A percentile compares a stretch with the other conserved stretches of the same genome.
Evolutionary conservation across 2,113 vertebrate genomes (phyloP).

Genomic region (Brachypodius melanocephalos): DNA sequence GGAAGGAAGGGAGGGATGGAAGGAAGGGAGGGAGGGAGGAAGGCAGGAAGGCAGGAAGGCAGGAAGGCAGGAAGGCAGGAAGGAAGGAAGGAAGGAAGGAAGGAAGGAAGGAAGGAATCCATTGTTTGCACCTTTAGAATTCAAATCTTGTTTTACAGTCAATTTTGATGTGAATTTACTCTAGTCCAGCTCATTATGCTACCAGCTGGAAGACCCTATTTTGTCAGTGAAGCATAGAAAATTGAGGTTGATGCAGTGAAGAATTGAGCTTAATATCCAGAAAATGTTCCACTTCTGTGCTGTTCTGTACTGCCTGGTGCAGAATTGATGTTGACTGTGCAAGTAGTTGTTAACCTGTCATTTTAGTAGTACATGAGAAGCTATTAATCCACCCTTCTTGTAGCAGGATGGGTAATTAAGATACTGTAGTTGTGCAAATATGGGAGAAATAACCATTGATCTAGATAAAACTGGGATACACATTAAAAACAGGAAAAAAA

Average conservation of each 20-base stretch:
- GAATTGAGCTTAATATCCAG: background rate
- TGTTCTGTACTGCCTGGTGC: background rate
- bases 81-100: too few species aligned
- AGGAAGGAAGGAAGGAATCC: background rate
- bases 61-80: too few species aligned
- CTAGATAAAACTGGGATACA: background rate
- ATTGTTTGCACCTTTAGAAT: background rate
- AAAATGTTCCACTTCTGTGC: background rate
- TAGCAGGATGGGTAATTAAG: background rate
- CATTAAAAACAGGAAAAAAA: background rate
- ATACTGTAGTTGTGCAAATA: background rate
- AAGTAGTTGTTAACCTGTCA: conserved; percentile 9
- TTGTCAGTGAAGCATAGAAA: background rate
- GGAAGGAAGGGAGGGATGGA: too few species aligned
- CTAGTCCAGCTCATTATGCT: background rate
- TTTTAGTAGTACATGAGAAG: background rate
- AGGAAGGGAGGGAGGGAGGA: too few species aligned
- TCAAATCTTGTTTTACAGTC: background rate
- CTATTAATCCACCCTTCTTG: background rate
- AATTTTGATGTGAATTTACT: background rate
- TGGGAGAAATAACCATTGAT: background rate
- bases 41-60: background rate
- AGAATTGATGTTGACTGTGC: background rate
- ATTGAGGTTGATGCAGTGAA: background rate
- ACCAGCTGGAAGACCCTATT: background rate